Conservation (phyloP, 2,888 invertebrate genomes). For the Pocota personata region DNA sequence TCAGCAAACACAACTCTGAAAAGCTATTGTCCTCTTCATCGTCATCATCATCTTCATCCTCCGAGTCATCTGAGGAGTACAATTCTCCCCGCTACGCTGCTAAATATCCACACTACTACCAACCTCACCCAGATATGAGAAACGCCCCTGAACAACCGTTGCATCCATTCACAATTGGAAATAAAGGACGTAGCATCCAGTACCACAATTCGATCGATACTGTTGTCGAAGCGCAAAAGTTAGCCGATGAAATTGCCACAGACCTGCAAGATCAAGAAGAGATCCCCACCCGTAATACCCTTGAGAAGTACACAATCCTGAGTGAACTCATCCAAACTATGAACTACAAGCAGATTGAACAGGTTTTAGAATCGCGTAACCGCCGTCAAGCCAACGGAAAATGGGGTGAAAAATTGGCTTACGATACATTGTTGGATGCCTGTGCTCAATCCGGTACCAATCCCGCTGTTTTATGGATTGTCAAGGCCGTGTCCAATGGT, state of each 20-base stretch:
- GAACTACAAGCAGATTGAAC: constrained; percentile 85
- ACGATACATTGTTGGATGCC: constrained; percentile 87
- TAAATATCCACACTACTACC: constrained; percentile 72
- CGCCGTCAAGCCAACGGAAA: constrained; percentile 79
- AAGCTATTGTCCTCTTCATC: constrained; percentile 46
- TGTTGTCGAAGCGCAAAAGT: constrained; percentile 78
- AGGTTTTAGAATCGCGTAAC: constrained; percentile 80
- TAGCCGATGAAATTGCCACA: constrained; percentile 85
- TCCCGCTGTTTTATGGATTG: constrained; percentile 86
- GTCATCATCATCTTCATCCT: constrained; percentile 54
- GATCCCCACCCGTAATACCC: constrained; percentile 85
- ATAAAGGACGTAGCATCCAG: constrained; percentile 83
- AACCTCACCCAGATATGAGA: constrained; percentile 79
- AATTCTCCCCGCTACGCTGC: constrained; percentile 21
- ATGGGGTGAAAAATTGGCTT: constrained; percentile 82
- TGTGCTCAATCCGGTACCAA: constrained; percentile 88
- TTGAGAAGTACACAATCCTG: constrained; percentile 87
- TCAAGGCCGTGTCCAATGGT: constrained; percentile 85
- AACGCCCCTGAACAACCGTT: constrained; percentile 83
- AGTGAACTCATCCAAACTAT: constrained; percentile 85
- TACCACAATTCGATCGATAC: constrained; percentile 76
- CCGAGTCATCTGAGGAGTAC: constrained; percentile 70
- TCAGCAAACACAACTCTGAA: constrained; percentile 20
- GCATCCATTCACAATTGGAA: constrained; percentile 83
- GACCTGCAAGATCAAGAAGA: constrained; percentile 85